phyloP scores from a whole-genome alignment of 2,797 vertebrate genomes.

The Poeciliopsis paucimaculata region DNA sequence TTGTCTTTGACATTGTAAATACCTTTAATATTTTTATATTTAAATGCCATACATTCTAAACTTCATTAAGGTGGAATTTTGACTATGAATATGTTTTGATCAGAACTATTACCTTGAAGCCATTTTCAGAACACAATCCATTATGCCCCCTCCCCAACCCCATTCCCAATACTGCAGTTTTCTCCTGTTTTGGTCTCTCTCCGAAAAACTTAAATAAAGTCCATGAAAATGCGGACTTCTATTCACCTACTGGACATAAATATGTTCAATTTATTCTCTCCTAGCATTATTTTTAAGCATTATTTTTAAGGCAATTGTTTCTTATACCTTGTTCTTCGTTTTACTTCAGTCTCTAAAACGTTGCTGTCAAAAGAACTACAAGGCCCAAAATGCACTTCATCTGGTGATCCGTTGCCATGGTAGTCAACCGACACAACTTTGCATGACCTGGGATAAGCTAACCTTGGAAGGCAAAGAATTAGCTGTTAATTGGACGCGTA shows the following conservation, averaged over 20 bases:
- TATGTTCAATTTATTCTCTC: not conserved
- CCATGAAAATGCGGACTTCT: not conserved
- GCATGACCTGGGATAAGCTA: not conserved
- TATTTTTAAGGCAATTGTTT: not conserved
- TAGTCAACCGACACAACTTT: slow-evolving; percentile 14
- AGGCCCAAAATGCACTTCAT: slow-evolving; percentile 2
- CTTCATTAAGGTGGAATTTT: not conserved
- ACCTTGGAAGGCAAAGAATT: not conserved
- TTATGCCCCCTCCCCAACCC: accelerated
- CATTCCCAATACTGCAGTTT: not conserved
- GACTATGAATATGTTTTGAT: not conserved
- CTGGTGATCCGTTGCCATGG: slow-evolving; percentile 17
- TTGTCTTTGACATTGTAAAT: not conserved
- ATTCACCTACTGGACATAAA: no score
- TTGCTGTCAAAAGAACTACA: slow-evolving; percentile 26
- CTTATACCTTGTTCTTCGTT: not conserved
- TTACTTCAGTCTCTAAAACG: not conserved
- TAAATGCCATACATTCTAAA: not conserved
- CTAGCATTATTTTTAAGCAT: not conserved
- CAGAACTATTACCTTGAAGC: not conserved
- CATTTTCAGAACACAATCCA: not conserved
- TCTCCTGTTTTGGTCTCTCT: not conserved
- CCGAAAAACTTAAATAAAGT: not conserved
- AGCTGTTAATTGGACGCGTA: not conserved
- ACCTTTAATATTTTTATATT: not conserved